A percentile compares a stretch with the other conserved stretches of the same genome.
phyloP scores from a whole-genome alignment of 2,888 invertebrate genomes.

The Agriopis marginaria region DNA sequence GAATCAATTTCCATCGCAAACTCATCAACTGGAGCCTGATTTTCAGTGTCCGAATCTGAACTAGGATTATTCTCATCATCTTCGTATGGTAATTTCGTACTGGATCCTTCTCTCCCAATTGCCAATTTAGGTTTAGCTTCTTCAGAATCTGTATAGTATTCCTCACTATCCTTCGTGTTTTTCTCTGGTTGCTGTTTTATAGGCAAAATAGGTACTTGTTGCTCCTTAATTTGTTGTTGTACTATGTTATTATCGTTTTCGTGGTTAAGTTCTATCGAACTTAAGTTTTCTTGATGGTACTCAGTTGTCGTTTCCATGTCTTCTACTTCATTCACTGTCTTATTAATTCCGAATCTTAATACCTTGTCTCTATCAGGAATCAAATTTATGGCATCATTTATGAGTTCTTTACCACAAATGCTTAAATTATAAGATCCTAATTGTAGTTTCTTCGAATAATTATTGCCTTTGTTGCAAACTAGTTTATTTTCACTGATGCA shows the following conservation, averaged over 20 bases:
- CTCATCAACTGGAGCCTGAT: slow-evolving; percentile 30
- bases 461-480: slow-evolving; percentile 63
- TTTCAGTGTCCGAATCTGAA: slow-evolving; percentile 32
- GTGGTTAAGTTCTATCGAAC: slow-evolving; percentile 11
- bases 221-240: not conserved
- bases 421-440: slow-evolving; percentile 62
- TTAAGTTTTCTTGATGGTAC: not conserved
- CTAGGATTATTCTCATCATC: slow-evolving; percentile 40
- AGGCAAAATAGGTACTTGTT: not conserved
- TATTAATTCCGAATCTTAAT: slow-evolving; percentile 39
- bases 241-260: slow-evolving; percentile 18
- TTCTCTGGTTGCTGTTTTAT: not conserved
- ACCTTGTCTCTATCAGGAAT: slow-evolving; percentile 44
- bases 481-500: slow-evolving; percentile 67
- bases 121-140: slow-evolving; percentile 16
- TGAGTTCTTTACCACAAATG: slow-evolving; percentile 61
- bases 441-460: slow-evolving; percentile 46
- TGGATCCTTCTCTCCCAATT: slow-evolving; percentile 16
- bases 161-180: slow-evolving; percentile 26
- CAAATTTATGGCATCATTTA: slow-evolving; percentile 59
- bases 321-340: slow-evolving; percentile 22
- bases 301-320: slow-evolving; percentile 8
- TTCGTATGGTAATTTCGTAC: slow-evolving; percentile 43
- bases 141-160: slow-evolving; percentile 42
- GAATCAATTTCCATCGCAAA: slow-evolving; percentile 16